Conservation (phyloP, 2,888 invertebrate species). For the Lithophane socia region DNA sequence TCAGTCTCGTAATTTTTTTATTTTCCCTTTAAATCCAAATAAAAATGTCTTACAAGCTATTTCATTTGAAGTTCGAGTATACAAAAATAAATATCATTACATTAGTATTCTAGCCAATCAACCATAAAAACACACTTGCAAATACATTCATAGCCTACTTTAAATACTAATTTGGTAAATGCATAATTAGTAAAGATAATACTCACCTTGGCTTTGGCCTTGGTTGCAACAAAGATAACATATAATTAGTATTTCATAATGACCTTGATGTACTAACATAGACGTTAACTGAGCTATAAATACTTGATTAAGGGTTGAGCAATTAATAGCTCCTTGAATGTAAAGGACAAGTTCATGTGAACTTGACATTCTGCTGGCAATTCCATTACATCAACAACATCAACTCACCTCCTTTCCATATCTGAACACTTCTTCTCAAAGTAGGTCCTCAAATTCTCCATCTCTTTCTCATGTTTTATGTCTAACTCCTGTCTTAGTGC, state of each 20-base stretch:
- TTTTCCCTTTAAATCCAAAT: background rate
- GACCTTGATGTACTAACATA: conserved; percentile 47
- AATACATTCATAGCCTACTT: background rate
- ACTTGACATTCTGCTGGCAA: conserved; percentile 1
- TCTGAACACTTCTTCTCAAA: conserved; percentile 95
- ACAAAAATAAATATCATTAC: background rate
- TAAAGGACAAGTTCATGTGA: conserved; percentile 20
- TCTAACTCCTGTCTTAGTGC: conserved; percentile 91
- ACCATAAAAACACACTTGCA: background rate
- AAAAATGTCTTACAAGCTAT: background rate
- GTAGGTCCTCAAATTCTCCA: conserved; percentile 94
- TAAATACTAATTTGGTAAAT: background rate
- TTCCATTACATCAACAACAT: background rate
- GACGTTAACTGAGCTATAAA: conserved; percentile 31
- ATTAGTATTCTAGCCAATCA: background rate
- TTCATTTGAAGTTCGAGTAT: background rate
- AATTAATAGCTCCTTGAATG: conserved; percentile 21
- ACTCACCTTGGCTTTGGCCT: conserved; percentile 78
- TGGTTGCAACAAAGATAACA: conserved; percentile 72
- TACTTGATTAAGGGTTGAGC: conserved; percentile 33
- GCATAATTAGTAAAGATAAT: conserved; percentile 24
- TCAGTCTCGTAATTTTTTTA: no score
- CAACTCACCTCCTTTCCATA: conserved; percentile 93
- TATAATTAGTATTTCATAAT: conserved; percentile 53
- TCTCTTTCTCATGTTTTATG: conserved; percentile 93